Conservation (phyloP, 2,797 vertebrate species). For the Hylomyscus alleni region DNA sequence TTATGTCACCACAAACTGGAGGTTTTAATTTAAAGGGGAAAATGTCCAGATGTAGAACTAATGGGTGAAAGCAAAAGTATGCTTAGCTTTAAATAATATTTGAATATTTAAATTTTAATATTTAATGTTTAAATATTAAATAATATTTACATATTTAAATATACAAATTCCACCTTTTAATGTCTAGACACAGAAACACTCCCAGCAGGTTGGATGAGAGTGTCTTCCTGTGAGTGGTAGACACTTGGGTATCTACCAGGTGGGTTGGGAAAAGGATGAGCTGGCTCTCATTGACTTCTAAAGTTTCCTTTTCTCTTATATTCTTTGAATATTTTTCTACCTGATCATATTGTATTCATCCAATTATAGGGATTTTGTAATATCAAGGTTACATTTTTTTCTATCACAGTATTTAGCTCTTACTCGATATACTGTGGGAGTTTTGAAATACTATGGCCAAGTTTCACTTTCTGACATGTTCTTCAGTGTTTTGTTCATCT, state of each 20-base stretch:
- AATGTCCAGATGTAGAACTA: neutral
- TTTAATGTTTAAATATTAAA: too few species aligned
- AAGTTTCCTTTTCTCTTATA: constrained; percentile 1
- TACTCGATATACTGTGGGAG: neutral
- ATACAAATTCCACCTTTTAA: neutral
- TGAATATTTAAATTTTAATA: too few species aligned
- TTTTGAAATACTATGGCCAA: constrained; percentile 22
- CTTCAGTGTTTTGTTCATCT: constrained; percentile 1
- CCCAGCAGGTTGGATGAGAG: neutral
- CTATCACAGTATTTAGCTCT: neutral
- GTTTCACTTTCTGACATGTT: neutral
- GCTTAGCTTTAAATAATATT: neutral
- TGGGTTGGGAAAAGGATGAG: neutral
- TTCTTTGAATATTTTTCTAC: neutral
- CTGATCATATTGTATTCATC: neutral
- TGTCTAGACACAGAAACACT: neutral
- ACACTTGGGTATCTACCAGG: neutral
- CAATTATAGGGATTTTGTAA: constrained; percentile 12
- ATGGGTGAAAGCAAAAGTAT: neutral
- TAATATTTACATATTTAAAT: too few species aligned
- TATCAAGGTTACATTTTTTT: constrained; percentile 13
- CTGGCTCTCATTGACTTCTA: constrained; percentile 9
- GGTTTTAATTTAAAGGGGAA: neutral
- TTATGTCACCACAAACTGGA: neutral
- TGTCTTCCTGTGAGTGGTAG: neutral